Evolutionary conservation across 1,140 invertebrate genomes (phyloP), one percentile per base, ranked within the genome.

Genomic region (Tetragonula clypearis): DNA sequence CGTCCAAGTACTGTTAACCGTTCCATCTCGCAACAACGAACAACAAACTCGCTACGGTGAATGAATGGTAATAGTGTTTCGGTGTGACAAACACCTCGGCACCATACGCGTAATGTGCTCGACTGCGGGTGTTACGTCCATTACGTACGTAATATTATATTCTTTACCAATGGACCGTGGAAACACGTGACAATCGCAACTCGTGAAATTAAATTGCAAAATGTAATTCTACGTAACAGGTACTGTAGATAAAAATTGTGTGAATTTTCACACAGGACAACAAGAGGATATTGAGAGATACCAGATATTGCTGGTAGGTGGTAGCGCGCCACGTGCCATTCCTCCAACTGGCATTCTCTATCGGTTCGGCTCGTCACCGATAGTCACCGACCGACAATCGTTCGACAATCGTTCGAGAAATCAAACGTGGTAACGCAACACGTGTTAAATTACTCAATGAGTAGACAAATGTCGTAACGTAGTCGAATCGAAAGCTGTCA

Each of bases 1-100:
- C 84, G 62, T 85, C 86, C 83, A 71, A 88, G 90, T 91, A 91
- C 90, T 90, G 90, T 91, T 91, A 91, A 56, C 87, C 79, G 85
- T 80, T 88, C 84, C 88, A 90, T 88, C 87, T 90, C 84, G 76
- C 80, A 86, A 26, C 80, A 86, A 26, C 75, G 76, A 82, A 72
- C 79, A 76, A 82, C 79, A 76, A 82, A 83, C 77, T 68, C 26
- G 82, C 26, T 76, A 86, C 69, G 82, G 35, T 17, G 76, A 86
- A 86, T 35, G 3, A 82, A 35, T 12, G 35, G 56, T 60, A 49
- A 80, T 68, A 30, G 35, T 35, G 71, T 68, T 60, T 83, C 41
- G 66, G 65, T 55, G 84, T 72, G 41, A 85, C 65, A 62, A 4
- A 17, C 15, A 62, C 12, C 78, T 26, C 30, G 21, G 9, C 8